Evolutionary conservation across 2,113 vertebrate species (phyloP).

Genomic region (Forbesichthys agassizii): DNA sequence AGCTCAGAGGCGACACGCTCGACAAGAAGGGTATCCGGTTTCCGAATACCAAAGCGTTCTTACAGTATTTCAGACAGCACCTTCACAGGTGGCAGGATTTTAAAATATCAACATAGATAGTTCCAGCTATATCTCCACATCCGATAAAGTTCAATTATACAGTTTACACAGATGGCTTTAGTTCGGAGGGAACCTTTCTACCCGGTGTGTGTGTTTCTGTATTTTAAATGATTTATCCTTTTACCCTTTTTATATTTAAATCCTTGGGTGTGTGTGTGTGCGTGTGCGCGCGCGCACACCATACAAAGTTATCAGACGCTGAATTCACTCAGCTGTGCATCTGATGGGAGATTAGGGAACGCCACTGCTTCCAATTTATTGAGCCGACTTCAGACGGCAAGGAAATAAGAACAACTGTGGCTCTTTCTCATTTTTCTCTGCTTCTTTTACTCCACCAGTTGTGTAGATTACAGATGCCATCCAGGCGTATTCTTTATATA

Average conservation of each 20-base stretch:
- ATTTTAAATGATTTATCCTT: slow-evolving; percentile 23
- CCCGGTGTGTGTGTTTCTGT: slow-evolving; percentile 19
- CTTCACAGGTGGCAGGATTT: slow-evolving; percentile 36
- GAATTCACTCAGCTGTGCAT: slow-evolving; percentile 49
- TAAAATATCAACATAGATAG: slow-evolving; percentile 69
- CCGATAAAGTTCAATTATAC: slow-evolving; percentile 63
- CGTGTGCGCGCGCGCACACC: slow-evolving; percentile 16
- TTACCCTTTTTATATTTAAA: slow-evolving; percentile 62
- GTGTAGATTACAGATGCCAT: background rate
- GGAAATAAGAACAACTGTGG: slow-evolving; percentile 55
- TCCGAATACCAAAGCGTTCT: slow-evolving; percentile 52
- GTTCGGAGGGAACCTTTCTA: slow-evolving; percentile 26
- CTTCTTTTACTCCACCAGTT: slow-evolving; percentile 1
- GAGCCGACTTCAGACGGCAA: slow-evolving; percentile 46
- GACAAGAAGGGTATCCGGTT: slow-evolving; percentile 64
- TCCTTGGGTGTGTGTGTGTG: slow-evolving; percentile 18
- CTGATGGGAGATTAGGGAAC: slow-evolving; percentile 68
- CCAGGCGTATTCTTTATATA: too few species aligned
- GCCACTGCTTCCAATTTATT: slow-evolving; percentile 72
- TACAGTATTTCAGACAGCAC: slow-evolving; percentile 38
- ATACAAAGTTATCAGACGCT: slow-evolving; percentile 44
- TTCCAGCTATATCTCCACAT: slow-evolving; percentile 30
- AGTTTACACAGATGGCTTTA: slow-evolving; percentile 38
- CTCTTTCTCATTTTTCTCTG: slow-evolving; percentile 27
- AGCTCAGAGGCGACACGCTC: slow-evolving; percentile 38